Evolutionary conservation across 2,888 invertebrate genomes (phyloP).

Genomic region (Ophion ellenae): DNA sequence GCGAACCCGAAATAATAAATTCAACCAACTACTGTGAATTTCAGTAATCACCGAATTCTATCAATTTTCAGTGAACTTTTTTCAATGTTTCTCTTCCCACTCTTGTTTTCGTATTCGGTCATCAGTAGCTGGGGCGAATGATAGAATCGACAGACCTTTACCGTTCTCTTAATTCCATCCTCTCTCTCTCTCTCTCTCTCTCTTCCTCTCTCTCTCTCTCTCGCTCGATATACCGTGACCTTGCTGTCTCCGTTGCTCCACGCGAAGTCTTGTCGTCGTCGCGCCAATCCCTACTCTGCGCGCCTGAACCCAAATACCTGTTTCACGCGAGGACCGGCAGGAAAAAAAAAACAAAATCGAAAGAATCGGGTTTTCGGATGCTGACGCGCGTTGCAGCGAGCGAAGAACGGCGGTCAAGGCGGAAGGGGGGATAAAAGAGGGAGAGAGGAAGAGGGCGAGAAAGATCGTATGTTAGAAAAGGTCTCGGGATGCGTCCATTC

Average conservation of each 20-base stretch:
- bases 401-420: neutral
- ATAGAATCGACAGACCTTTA: constrained; percentile 30
- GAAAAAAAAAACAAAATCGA: constrained; percentile 34
- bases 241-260: constrained; percentile 57
- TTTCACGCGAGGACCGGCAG: constrained; percentile 70
- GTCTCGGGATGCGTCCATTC: constrained; percentile 24
- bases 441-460: constrained; percentile 19
- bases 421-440: neutral
- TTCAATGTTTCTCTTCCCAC: neutral
- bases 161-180: constrained; percentile 18
- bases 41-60: neutral
- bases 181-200: neutral
- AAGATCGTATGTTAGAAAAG: constrained; percentile 26
- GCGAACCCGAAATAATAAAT: too few species aligned
- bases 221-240: constrained; percentile 53
- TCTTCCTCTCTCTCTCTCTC: neutral
- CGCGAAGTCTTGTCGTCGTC: constrained; percentile 62
- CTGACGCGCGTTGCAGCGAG: constrained; percentile 43
- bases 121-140: constrained; percentile 5
- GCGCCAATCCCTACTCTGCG: constrained; percentile 64
- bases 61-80: neutral
- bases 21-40: neutral
- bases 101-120: neutral
- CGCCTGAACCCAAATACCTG: constrained; percentile 72
- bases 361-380: constrained; percentile 53